Evolutionary conservation across 1,140 invertebrate genomes (phyloP).

Genomic region (Temnothorax nylanderi): DNA sequence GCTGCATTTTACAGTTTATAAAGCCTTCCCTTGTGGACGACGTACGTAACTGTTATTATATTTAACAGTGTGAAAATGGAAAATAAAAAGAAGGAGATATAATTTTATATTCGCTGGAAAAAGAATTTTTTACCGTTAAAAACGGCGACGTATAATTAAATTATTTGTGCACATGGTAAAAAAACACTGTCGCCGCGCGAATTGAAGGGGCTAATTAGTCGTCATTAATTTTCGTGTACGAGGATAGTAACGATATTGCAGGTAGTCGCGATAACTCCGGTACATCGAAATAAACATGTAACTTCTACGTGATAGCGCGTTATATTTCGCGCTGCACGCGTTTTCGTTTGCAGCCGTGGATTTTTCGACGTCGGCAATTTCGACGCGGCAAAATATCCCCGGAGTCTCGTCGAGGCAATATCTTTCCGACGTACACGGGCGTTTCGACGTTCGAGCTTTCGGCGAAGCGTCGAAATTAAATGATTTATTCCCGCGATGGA

Average conservation of each 20-base stretch:
- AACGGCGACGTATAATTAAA: neutral
- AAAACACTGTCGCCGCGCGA: neutral
- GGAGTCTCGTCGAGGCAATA: neutral
- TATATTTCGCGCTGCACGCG: neutral
- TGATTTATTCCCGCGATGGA: slow-evolving; percentile 13
- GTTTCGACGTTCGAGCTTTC: neutral
- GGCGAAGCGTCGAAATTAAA: slow-evolving; percentile 3
- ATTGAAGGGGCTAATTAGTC: neutral
- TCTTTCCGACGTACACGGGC: neutral
- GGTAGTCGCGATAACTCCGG: neutral
- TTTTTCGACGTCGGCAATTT: neutral
- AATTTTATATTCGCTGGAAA: neutral
- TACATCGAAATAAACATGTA: neutral
- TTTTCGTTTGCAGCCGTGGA: neutral
- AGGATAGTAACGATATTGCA: neutral
- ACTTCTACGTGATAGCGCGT: neutral
- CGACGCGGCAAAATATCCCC: neutral
- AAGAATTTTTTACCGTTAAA: neutral
- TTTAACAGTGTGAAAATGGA: neutral
- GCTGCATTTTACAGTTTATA: neutral
- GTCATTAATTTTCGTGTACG: neutral
- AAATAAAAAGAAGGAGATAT: neutral
- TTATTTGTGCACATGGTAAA: neutral
- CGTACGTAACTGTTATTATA: neutral
- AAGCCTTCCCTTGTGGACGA: neutral